These are phyloP conservation scores for Lophotis ruficrista DNA, from an alignment of 2,113 vertebrate species.

Conservation along the genomic window DNA sequence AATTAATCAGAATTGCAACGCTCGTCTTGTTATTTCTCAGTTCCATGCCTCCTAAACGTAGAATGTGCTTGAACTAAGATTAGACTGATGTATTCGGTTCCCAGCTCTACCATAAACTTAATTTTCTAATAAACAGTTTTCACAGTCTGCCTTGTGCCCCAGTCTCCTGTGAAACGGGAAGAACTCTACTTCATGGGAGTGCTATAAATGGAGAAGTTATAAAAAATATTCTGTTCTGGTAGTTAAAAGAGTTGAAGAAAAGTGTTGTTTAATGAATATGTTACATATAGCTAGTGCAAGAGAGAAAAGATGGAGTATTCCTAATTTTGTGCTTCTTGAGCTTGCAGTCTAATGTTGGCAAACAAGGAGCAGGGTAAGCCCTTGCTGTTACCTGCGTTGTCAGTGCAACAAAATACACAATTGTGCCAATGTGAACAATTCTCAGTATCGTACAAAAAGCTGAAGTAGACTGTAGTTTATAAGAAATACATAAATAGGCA, in stretches of 20 bases:
- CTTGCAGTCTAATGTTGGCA: neutral
- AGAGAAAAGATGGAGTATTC: neutral
- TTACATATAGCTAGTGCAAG: neutral
- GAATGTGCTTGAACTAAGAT: neutral
- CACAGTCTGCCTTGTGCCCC: neutral
- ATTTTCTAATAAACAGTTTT: neutral
- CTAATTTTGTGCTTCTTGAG: rapidly evolving
- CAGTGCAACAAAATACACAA: neutral
- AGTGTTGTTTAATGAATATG: neutral
- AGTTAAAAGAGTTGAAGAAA: neutral
- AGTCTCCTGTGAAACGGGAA: neutral
- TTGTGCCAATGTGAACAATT: neutral
- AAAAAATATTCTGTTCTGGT: neutral
- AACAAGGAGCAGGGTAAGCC: neutral
- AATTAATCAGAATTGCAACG: neutral
- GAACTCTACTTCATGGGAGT: neutral
- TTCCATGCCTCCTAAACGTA: neutral
- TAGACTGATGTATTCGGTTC: rapidly evolving
- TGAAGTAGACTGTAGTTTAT: neutral
- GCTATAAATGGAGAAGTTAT: neutral
- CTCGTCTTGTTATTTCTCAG: neutral
- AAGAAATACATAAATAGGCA: neutral
- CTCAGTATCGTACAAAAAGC: neutral
- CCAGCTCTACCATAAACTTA: neutral
- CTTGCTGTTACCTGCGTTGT: neutral